Evolutionary conservation across 2,888 invertebrate genomes (phyloP), one percentile per base, ranked within the genome.

Genomic region (Amiota minor): DNA sequence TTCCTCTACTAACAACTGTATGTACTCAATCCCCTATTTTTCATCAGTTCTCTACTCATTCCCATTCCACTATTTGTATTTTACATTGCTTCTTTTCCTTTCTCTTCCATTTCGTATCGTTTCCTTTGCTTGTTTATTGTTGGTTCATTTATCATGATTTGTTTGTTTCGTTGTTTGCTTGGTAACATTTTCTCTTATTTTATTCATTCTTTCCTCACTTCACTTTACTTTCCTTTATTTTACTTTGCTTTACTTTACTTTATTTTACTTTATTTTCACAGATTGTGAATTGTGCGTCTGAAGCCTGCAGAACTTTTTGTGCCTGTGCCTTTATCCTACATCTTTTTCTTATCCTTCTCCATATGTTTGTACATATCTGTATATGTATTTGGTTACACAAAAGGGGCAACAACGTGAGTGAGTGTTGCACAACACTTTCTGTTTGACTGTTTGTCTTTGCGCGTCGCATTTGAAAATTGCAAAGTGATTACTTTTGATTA

Each of bases 401-500:
- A 59, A 59, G 10, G 23, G 61, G 23, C 18, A 18, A 35, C n/a
- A 78, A 79, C 74, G 81, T 86, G 76, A 74, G 77, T 70, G 74
- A 72, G n/a, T 77, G 72, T 50, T 18, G 50, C n/a, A 20, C 16
- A 18, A 18, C 65, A 82, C 77, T 86, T 83, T 83, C 77, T 86
- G 81, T 83, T 86, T 83, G 86, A 86, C 77, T 86, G 81, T 83
- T 86, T 83, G 86, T 84, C 78, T 83, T 83, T 79, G 2, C 75
- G 72, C 75, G 69, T 75, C 76, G 76, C 76, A 79, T 68, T 50
- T 74, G 73, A 80, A 82, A 82, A 82, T 83, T 85, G 86, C 83
- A 83, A 84, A 86, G 86, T 83, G 83, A 83, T 83, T 83, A 86
- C 83, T 83, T 83, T 83, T 83, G 83, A 83, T 83, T 83, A 86